Conservation (phyloP, 2,888 invertebrate genomes). For the Drosophila antonietae region DNA sequence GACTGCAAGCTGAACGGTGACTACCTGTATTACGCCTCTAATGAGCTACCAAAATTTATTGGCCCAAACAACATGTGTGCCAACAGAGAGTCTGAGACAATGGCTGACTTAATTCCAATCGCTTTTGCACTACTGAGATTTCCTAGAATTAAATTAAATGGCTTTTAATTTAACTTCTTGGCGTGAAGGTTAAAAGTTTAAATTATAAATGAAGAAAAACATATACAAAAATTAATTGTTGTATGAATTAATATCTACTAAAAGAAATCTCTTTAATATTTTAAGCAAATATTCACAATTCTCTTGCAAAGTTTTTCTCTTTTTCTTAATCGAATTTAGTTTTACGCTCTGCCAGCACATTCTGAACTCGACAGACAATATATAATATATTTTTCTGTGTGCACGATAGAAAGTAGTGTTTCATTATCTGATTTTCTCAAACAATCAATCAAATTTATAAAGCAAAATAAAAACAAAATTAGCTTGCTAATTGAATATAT, state of each 20-base stretch:
- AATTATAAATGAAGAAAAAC: too few species aligned
- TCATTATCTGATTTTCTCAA: not conserved
- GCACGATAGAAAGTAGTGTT: not conserved
- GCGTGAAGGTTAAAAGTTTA: too few species aligned
- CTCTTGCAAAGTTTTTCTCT: not conserved
- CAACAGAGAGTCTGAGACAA: not conserved
- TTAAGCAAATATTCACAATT: too few species aligned
- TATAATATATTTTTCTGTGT: not conserved
- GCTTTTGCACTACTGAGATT: not conserved
- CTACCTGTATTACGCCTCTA: slow-evolving; percentile 2
- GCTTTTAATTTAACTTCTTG: not conserved
- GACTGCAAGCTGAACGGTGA: slow-evolving; percentile 10
- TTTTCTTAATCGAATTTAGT: not conserved
- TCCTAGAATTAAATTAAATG: not conserved
- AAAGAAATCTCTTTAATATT: too few species aligned
- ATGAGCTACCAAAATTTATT: slow-evolving; percentile 21
- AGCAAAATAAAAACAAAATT: not conserved
- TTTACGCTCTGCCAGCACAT: not conserved
- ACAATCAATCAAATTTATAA: slow-evolving; percentile 5
- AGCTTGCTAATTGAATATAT: not conserved
- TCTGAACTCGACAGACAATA: not conserved
- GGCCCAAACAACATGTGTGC: not conserved
- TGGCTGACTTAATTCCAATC: not conserved
- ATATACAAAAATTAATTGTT: too few species aligned
- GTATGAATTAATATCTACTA: too few species aligned